A percentile compares a stretch with the other conserved stretches of the same genome.
These are phyloP conservation scores for Musca domestica DNA, from an alignment of 1,140 invertebrate genomes.

Conservation along the genomic window DNA sequence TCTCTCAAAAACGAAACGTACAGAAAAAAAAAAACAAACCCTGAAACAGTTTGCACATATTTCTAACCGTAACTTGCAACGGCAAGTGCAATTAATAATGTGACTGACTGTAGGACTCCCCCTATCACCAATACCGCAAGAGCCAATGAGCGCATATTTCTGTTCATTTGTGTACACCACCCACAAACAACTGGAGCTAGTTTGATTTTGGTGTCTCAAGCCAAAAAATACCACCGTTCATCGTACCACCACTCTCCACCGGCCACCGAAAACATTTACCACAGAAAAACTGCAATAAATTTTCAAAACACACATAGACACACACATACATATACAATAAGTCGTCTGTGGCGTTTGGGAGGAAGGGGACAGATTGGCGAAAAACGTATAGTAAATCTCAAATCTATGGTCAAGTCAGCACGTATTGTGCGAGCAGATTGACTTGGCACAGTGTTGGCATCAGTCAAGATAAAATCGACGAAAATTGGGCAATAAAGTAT, in stretches of 20 bases:
- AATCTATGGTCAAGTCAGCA: slow-evolving; percentile 12
- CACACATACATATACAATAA: too few species aligned
- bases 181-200: too few species aligned
- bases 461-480: too few species aligned
- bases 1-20: too few species aligned
- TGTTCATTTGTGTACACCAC: slow-evolving; percentile 1
- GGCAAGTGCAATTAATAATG: slow-evolving; percentile 21
- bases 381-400: slow-evolving; percentile 10
- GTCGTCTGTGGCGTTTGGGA: not conserved
- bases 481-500: too few species aligned
- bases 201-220: too few species aligned
- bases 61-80: not conserved
- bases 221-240: too few species aligned
- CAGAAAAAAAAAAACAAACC: not conserved
- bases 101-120: slow-evolving; percentile 3
- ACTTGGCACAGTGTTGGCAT: too few species aligned
- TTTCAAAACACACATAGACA: not conserved
- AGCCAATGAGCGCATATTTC: too few species aligned
- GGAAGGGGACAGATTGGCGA: not conserved
- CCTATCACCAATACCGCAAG: not conserved
- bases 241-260: too few species aligned
- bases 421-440: too few species aligned
- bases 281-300: slow-evolving; percentile 13
- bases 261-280: not conserved
- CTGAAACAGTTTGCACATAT: not conserved